These are phyloP conservation scores for Cyanocitta stelleri DNA, from an alignment of 2,113 vertebrate species.

Conservation along the genomic window DNA sequence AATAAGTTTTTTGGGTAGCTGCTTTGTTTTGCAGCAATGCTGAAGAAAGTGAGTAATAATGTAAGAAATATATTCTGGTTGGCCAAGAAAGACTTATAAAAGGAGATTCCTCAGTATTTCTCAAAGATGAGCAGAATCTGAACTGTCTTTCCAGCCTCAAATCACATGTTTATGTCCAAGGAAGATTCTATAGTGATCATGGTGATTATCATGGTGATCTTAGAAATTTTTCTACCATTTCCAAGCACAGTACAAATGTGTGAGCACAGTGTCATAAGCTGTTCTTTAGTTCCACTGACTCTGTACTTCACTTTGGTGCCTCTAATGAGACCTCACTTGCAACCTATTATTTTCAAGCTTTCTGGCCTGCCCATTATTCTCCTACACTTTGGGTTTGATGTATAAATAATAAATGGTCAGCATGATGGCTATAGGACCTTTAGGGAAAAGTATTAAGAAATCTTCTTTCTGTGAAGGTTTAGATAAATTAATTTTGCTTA, in stretches of 20 bases:
- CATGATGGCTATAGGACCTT: not conserved
- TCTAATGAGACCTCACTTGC: not conserved
- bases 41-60: not conserved
- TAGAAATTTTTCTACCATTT: not conserved
- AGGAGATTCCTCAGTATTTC: not conserved
- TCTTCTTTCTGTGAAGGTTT: not conserved
- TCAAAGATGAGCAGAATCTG: not conserved
- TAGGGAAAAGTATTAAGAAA: not conserved
- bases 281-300: not conserved
- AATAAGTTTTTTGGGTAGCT: not conserved
- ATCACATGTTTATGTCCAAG: not conserved
- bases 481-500: slow-evolving; percentile 22
- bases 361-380: not conserved
- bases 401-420: slow-evolving; percentile 45
- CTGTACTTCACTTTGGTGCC: not conserved
- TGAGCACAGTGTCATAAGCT: not conserved
- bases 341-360: slow-evolving; percentile 16
- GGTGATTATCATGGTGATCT: not conserved
- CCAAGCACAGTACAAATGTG: not conserved
- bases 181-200: not conserved
- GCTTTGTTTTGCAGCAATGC: not conserved
- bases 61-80: not conserved
- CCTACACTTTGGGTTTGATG: not conserved
- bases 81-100: not conserved
- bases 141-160: not conserved